Base-by-base conservation (phyloP, 2,888 invertebrate genomes). In the Rhagium mordax region DNA sequence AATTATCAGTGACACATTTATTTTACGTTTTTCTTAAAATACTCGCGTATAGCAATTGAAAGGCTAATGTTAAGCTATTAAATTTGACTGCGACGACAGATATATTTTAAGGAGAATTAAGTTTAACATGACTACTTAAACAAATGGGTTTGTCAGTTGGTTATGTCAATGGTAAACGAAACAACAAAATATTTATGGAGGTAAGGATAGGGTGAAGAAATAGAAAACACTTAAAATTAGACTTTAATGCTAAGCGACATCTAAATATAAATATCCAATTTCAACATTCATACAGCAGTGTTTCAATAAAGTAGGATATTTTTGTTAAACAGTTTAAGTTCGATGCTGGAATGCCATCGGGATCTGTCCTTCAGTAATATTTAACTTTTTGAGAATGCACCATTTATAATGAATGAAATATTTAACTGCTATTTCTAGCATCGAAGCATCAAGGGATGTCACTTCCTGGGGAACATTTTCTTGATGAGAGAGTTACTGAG, bases 1-100 rank as follows among this genome's bases (percentile, higher is more conserved):
- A 15, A 61, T 61, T 61, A 61, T 47, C 20, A 47, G 5, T 18
- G 61, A 61, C 61, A 61, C n/a, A 61, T 61, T 48, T 61, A 61
- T 61, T 61, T 21, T 13, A 2, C 7, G 21, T 1, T 61, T 48
- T 47, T 61, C 47, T 41, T 47, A 47, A 61, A 61, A 47, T 61
- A 61, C 41, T 47, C 47, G 21, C 20, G 6, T 18, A 13, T 47
- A 48, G 47, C n/a, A 18, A 47, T 29, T 21, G 61, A 24, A 15
- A 61, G 24, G 15, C 41, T n/a, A 18, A 48, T 24, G 47, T n/a
- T 47, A 8, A 3, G 6, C 61, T 20, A 61, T 41, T 61, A 61
- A 61, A 16, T 48, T 61, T 47, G n/a, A 20, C 48, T 47, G n/a
- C 15, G 61, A 47, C 33, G 61, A 61, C 61, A 61, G 61, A 61